Conservation (phyloP, 1,140 invertebrate genomes). For the Pemphigus obesinymphae region DNA sequence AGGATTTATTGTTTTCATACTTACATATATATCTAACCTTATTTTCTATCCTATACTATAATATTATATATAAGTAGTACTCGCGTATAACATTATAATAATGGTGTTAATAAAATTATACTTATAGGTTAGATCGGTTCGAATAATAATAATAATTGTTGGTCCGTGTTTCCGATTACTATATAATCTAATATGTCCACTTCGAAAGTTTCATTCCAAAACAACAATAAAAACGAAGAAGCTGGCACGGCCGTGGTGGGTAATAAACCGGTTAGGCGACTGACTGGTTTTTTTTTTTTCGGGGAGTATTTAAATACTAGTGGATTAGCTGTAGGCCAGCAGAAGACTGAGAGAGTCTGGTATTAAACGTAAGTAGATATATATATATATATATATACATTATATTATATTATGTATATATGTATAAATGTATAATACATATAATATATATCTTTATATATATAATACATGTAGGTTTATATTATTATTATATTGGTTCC, state of each 20-base stretch:
- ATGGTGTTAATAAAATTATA: no score
- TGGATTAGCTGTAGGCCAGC: neutral
- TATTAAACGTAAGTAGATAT: neutral
- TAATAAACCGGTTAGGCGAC: conserved; percentile 12
- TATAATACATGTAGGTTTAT: neutral
- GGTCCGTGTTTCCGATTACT: no score
- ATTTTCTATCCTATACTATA: no score
- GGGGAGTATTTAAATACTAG: conserved; percentile 15
- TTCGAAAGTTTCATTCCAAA: neutral
- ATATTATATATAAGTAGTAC: no score
- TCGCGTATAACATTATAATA: no score
- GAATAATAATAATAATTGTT: neutral
- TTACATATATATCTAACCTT: no score
- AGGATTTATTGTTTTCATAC: no score
- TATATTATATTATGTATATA: neutral
- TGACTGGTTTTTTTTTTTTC: conserved; percentile 20
- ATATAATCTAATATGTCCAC: neutral
- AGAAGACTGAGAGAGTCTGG: neutral
- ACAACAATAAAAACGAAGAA: neutral
- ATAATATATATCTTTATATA: neutral
- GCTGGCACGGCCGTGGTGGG: neutral
- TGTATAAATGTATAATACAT: neutral
- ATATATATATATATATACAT: neutral
- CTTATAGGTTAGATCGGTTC: no score
- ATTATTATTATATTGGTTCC: conserved; percentile 3